Evolutionary conservation across 2,113 vertebrate species (phyloP), one percentile per base, ranked within the genome.

Genomic region (Pygoscelis adeliae): DNA sequence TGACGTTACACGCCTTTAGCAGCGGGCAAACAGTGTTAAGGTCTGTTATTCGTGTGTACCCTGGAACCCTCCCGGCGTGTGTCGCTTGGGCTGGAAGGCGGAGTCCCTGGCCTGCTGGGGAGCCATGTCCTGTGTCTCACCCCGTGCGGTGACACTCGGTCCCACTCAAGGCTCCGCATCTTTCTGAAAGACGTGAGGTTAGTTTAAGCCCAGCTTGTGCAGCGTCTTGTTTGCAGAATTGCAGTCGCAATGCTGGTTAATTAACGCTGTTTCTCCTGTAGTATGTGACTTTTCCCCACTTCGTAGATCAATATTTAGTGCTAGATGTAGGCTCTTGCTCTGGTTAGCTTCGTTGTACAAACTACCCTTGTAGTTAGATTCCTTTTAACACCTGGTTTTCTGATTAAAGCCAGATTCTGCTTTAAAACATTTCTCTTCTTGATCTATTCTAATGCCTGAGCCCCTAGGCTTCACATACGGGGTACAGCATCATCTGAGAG

Each of bases 1-100:
- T 23, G 11, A 22, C 5, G 0, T 4, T 34, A 2, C 3, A 0
- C 6, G 38, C 63, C 32, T 36, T 6, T 3, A 19, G 36, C 2
- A 29, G 40, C 11, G 25, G n/a, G 40, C 25, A 38, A 3, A 3
- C 2, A 4, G 21, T 1, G 8, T 7, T 46, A 4, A 22, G 38
- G 22, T 10, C 8, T 55, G 26, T 30, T 29, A 3, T 9, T 4
- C 4, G 3, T 32, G n/a, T 11, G 47, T 40, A 2, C 16, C 44
- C 50, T 21, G 61, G 69, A 11, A 19, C 6, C 5, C 23, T 11
- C 20, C 42, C 2, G 26, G 55, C 8, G 1, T 8, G 11, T 11
- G 25, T 21, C 4, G 2, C 3, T 6, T 16, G 76, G 52, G 40
- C 2, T 4, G 36, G 65, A 14, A 32, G 13, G 71, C 47, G 25